phyloP scores from a whole-genome alignment of 1,140 invertebrate genomes.

The Aphelenchoides avenae region DNA sequence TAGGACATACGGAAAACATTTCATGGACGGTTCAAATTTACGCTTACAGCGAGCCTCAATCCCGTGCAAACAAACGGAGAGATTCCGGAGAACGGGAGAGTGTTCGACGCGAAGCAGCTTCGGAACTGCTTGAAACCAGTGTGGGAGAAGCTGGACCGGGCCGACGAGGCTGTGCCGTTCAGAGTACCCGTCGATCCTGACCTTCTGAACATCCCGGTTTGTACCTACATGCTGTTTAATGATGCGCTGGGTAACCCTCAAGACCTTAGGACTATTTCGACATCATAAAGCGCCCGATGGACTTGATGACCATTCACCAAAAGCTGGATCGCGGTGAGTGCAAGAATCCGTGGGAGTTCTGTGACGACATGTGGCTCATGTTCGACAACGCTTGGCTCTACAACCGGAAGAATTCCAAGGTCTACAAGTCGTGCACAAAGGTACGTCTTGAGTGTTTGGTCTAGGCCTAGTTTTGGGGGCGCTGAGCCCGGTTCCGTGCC shows the following conservation, averaged over 20 bases:
- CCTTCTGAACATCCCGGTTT: constrained; percentile 40
- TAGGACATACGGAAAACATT: too few relatives aligned
- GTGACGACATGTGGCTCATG: constrained; percentile 99
- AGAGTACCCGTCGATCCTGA: constrained; percentile 86
- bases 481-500: too few relatives aligned
- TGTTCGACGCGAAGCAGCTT: constrained; percentile 89
- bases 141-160: constrained; percentile 82
- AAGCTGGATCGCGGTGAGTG: constrained; percentile 85
- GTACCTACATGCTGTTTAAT: constrained; percentile 6
- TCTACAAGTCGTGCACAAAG: constrained; percentile 71
- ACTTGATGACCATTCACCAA: constrained; percentile 86
- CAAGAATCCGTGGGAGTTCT: constrained; percentile 95
- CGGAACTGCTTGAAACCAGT: constrained; percentile 85
- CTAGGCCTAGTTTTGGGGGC: too few relatives aligned
- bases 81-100: constrained; percentile 29
- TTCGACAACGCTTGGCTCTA: constrained; percentile 99
- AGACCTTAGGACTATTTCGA: constrained; percentile 85
- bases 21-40: too few relatives aligned
- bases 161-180: constrained; percentile 94
- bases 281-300: constrained; percentile 95
- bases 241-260: too few relatives aligned
- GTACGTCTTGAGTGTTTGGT: constrained; percentile 3
- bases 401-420: constrained; percentile 91
- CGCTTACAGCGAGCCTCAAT: too few relatives aligned
- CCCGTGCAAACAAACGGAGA: too few relatives aligned